Conservation (phyloP, 2,888 invertebrate genomes). For the Dichetophora obliterata region DNA sequence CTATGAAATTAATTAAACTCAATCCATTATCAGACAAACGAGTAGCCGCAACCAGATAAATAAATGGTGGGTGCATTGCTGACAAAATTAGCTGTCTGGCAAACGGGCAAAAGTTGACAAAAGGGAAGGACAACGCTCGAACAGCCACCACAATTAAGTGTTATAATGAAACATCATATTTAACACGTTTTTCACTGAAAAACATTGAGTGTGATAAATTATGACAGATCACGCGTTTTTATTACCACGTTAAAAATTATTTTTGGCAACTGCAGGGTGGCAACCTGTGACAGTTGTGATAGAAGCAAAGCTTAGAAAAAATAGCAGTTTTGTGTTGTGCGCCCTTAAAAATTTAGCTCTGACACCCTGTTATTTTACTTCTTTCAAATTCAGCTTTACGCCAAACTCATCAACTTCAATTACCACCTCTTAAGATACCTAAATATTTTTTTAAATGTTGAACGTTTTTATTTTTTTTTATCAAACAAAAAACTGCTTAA, state of each 20-base stretch:
- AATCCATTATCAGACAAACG: too few species aligned
- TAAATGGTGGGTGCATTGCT: not conserved
- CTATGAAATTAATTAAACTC: not conserved
- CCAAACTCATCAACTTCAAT: too few species aligned
- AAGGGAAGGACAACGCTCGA: not conserved
- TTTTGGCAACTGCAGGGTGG: not conserved
- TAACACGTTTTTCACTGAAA: not conserved
- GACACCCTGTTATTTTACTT: not conserved
- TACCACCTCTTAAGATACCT: too few species aligned
- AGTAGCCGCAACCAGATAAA: too few species aligned
- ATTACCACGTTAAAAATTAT: not conserved
- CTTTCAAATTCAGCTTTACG: too few species aligned
- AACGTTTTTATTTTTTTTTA: too few species aligned
- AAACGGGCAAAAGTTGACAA: not conserved
- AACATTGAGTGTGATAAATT: constrained; percentile 7
- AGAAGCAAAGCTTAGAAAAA: too few species aligned
- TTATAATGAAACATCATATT: too few species aligned
- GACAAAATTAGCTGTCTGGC: not conserved
- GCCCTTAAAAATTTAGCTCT: not conserved
- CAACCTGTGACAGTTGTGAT: not conserved
- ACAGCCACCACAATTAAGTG: too few species aligned
- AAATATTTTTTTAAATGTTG: too few species aligned
- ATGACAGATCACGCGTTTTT: constrained; percentile 11
- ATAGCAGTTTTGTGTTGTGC: too few species aligned
- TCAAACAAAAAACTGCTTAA: too few species aligned